Evolutionary conservation across 2,113 vertebrate species (phyloP).

Genomic region (Pachyramphus minor): DNA sequence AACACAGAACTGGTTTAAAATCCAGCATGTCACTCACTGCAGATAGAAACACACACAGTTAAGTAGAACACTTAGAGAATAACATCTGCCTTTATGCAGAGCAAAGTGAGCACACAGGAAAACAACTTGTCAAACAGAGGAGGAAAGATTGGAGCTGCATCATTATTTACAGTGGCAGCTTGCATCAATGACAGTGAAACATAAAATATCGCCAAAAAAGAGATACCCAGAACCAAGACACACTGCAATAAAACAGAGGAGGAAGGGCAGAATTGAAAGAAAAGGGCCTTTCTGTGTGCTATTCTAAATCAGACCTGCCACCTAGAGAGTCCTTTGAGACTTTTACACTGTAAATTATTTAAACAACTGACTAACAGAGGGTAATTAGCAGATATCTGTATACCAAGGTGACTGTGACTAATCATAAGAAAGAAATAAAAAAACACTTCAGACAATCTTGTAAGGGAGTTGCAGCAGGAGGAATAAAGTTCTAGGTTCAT

Average conservation of each 20-base stretch:
- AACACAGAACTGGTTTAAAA: neutral
- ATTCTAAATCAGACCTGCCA: neutral
- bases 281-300: neutral
- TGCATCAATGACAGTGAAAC: neutral
- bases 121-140: neutral
- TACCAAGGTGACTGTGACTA: neutral
- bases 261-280: neutral
- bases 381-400: neutral
- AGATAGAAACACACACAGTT: neutral
- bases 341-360: neutral
- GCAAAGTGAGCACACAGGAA: neutral
- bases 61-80: neutral
- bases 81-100: neutral
- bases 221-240: neutral
- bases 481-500: neutral
- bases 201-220: neutral
- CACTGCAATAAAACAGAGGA: neutral
- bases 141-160: neutral
- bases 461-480: neutral
- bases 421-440: neutral
- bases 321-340: neutral
- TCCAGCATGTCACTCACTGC: neutral
- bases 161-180: neutral
- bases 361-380: neutral
- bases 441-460: neutral